Conservation (phyloP, 2,888 invertebrate species). For the Leptopilina syphax region DNA sequence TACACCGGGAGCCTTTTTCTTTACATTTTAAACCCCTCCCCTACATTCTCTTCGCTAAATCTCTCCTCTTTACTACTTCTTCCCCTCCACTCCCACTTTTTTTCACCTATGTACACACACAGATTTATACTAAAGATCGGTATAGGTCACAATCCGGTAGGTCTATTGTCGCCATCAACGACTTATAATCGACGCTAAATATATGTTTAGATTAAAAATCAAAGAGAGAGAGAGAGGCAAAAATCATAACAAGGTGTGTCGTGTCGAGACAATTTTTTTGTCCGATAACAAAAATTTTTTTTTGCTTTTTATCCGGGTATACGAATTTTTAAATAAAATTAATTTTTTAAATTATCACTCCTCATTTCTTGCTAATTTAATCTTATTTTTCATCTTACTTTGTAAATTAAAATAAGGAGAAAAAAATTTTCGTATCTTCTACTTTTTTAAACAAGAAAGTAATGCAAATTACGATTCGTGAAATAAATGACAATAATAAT, state of each 20-base stretch:
- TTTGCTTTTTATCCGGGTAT: background rate
- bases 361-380: no score
- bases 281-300: background rate
- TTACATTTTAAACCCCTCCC: background rate
- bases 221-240: background rate
- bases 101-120: background rate
- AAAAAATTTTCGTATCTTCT: no score
- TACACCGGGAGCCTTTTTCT: background rate
- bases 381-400: no score
- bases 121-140: background rate
- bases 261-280: constrained; percentile 21
- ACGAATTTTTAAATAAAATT: background rate
- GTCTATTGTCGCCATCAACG: constrained; percentile 33
- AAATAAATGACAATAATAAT: no score
- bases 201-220: constrained; percentile 2
- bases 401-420: no score
- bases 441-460: no score
- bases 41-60: no score
- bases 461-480: no score
- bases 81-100: no score
- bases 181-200: constrained; percentile 27
- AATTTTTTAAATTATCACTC: no score
- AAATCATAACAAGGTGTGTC: constrained; percentile 13
- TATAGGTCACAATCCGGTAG: constrained; percentile 33
- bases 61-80: background rate